Evolutionary conservation across 2,888 invertebrate genomes (phyloP), one percentile per base, ranked within the genome.

Genomic region (Hydrotaea cyrtoneurina): DNA sequence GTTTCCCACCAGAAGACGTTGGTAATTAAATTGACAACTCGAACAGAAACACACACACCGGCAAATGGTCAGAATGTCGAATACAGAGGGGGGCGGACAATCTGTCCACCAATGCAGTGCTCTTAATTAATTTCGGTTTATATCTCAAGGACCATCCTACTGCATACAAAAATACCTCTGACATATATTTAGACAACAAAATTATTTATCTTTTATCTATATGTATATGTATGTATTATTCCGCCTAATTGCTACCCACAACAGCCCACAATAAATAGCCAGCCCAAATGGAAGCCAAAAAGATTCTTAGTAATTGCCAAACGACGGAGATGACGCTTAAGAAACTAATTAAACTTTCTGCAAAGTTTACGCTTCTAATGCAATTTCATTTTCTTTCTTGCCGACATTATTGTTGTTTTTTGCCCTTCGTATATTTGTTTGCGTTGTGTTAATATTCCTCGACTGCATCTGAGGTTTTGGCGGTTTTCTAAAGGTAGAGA

Each of bases 311-410:
- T 83, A 80, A 80, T 83, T 80, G 72, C 55, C 76, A 83, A 76
- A 76, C 73, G 73, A 64, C 80, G 77, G 80, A 64, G 80, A 77
- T 17, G 73, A 53, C 59, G 83, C 86, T 82, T 86, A 86, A 86
- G 82, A 86, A 86, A 86, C 86, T 86, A 86, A 86, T 86, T 86
- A 86, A 85, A 85, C 75, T 83, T 86, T 83, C 69, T 79, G 76
- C 80, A 26, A 69, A 83, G 73, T 83, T 83, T 80, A 69, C 80
- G 76, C 80, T 83, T 80, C 31, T 80, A 59, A 80, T 57, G 80
- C 46, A 73, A 53, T 66, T 80, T 73, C 46, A 50, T 62, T 75
- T 64, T 0, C 15, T 73, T 17, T 39, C 36, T 31, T 50, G 57
- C 50, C 50, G 50, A 2, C 10, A 2, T 43, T 53, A 71, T 75